Conservation (phyloP, 2,113 vertebrate genomes). For the Phalacrocorax brasilianus region DNA sequence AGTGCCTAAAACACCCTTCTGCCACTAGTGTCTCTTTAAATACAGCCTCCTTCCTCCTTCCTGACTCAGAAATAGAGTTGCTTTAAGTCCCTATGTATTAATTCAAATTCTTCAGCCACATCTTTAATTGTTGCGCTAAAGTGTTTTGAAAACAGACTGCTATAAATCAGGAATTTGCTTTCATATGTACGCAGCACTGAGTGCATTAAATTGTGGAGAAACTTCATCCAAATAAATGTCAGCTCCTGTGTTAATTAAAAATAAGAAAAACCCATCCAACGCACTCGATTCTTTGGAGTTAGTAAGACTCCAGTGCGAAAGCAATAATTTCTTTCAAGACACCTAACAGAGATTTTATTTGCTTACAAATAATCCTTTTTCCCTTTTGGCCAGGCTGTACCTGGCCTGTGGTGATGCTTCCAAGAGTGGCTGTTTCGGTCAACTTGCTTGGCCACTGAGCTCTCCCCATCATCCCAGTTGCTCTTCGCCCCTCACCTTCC, state of each 20-base stretch:
- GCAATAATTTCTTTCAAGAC: neutral
- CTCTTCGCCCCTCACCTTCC: neutral
- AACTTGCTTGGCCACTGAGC: rapidly evolving
- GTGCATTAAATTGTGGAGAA: neutral
- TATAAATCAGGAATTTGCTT: neutral
- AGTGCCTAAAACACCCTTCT: neutral
- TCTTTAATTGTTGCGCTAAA: neutral
- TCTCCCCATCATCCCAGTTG: neutral
- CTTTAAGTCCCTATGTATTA: neutral
- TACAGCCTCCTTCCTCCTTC: neutral
- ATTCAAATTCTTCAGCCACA: neutral
- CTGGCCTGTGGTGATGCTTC: neutral
- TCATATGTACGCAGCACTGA: rapidly evolving
- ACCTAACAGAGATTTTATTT: neutral
- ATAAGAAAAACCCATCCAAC: neutral
- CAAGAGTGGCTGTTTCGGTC: neutral
- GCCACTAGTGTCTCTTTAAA: neutral
- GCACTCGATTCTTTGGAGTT: neutral
- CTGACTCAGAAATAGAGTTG: neutral
- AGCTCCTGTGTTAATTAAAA: neutral
- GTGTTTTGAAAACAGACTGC: neutral
- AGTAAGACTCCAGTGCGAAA: neutral
- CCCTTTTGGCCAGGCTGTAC: neutral
- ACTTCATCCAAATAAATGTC: neutral
- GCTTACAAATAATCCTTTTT: neutral